Percentiles rank a stretch among this genome's conserved stretches.
phyloP scores from a whole-genome alignment of 2,113 vertebrate species.

The Hyperopisus bebe region DNA sequence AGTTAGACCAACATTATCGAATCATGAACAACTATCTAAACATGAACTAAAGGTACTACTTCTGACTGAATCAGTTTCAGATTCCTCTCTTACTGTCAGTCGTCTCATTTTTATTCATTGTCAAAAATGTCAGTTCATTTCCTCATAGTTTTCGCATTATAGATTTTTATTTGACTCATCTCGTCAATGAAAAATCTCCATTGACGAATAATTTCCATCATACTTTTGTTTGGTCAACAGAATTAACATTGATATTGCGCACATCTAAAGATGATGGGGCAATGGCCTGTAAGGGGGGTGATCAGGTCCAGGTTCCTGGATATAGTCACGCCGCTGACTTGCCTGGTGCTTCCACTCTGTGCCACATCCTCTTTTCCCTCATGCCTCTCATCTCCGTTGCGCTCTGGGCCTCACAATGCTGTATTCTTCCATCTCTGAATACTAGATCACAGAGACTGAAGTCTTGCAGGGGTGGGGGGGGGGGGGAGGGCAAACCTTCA shows the following conservation, averaged over 20 bases:
- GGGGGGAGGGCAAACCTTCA: slow-evolving; percentile 16
- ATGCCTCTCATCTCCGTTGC: not conserved
- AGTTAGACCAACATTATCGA: not conserved
- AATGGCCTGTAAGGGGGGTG: not conserved
- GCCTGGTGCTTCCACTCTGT: not conserved
- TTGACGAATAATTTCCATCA: not conserved
- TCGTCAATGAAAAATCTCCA: not conserved
- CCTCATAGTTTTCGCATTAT: not conserved
- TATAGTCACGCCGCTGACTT: not conserved
- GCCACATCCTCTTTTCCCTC: not conserved
- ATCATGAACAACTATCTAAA: not conserved
- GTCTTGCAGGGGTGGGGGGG: not conserved
- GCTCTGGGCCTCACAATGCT: not conserved
- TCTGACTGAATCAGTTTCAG: not conserved
- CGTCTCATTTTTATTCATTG: not conserved
- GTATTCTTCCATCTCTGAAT: slow-evolving; percentile 21
- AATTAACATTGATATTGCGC: not conserved
- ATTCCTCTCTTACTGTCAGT: not conserved
- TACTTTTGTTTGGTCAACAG: not conserved
- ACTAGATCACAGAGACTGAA: slow-evolving; percentile 20
- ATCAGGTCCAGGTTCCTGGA: not conserved
- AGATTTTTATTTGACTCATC: not conserved
- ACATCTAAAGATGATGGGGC: not conserved
- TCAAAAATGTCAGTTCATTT: not conserved
- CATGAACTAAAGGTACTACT: not conserved